A percentile compares a stretch with the other conserved stretches of the same genome.
These are phyloP conservation scores for Mallotus villosus DNA, from an alignment of 2,797 vertebrate species.

Conservation along the genomic window DNA sequence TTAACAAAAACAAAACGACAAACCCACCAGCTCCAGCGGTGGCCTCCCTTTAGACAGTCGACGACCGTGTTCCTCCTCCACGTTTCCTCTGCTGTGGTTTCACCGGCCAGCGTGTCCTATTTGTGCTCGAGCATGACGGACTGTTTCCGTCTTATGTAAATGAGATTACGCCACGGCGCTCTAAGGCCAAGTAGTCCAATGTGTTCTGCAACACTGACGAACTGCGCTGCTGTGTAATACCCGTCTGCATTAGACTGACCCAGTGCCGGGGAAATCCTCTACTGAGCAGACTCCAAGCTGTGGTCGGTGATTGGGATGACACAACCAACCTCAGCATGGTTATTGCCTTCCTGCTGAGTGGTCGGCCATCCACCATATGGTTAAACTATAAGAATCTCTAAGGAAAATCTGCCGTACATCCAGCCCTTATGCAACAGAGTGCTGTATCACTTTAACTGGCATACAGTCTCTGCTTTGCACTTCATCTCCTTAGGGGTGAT, in stretches of 20 bases:
- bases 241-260: not conserved
- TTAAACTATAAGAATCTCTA: no score
- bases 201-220: not conserved
- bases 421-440: no score
- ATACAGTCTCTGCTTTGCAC: no score
- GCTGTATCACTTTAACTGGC: no score
- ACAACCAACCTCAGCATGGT: not conserved
- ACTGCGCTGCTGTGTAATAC: not conserved
- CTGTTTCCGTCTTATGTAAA: constrained; percentile 1
- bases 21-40: not conserved
- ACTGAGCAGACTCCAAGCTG: not conserved
- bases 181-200: constrained; percentile 5
- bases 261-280: not conserved
- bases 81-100: not conserved
- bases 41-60: not conserved
- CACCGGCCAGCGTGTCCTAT: not conserved
- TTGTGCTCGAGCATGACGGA: not conserved
- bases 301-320: not conserved
- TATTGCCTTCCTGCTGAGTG: not conserved
- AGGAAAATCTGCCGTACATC: no score
- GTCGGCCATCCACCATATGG: not conserved
- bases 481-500: not conserved
- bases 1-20: not conserved
- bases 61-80: not conserved
- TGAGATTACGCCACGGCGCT: constrained; percentile 11